Evolutionary conservation across 1,140 invertebrate species (phyloP).

Genomic region (Lepidostoma basale): DNA sequence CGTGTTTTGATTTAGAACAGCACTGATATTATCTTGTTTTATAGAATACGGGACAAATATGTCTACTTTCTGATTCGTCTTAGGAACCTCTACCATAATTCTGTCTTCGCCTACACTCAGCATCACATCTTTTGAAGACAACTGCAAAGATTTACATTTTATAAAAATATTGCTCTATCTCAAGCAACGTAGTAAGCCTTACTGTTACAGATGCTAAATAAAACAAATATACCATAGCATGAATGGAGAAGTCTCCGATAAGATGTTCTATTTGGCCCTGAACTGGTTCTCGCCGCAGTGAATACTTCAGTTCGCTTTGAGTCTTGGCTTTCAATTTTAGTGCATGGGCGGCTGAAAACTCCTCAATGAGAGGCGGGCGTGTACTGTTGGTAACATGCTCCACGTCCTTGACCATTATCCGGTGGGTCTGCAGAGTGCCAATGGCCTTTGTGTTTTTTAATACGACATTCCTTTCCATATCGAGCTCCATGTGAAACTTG

Average conservation of each 20-base stretch:
- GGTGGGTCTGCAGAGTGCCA: constrained; percentile 74
- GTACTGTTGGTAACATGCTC: constrained; percentile 51
- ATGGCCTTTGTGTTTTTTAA: constrained; percentile 69
- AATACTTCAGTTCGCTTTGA: constrained; percentile 52
- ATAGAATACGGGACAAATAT: constrained; percentile 70
- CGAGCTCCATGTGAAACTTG: constrained; percentile 74
- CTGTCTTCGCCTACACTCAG: constrained; percentile 75
- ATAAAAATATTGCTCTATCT: constrained; percentile 37
- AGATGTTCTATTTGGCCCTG: constrained; percentile 57
- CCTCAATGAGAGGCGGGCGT: constrained; percentile 61
- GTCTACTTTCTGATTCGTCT: constrained; percentile 67
- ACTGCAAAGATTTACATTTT: no score
- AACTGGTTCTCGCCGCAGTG: constrained; percentile 57
- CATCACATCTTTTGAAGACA: constrained; percentile 64
- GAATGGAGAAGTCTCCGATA: constrained; percentile 64
- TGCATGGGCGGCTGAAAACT: constrained; percentile 50
- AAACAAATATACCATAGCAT: constrained; percentile 54
- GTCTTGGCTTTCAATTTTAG: constrained; percentile 36
- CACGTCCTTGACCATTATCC: constrained; percentile 71
- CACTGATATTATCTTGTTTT: constrained; percentile 63
- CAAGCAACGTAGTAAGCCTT: no score
- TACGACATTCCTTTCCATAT: constrained; percentile 64
- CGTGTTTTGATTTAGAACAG: constrained; percentile 67
- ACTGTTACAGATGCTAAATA: constrained; percentile 5
- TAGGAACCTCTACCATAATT: constrained; percentile 67